These are phyloP conservation scores for Silurus lanzhouensis DNA, from an alignment of 2,797 vertebrate species.

Conservation along the genomic window DNA sequence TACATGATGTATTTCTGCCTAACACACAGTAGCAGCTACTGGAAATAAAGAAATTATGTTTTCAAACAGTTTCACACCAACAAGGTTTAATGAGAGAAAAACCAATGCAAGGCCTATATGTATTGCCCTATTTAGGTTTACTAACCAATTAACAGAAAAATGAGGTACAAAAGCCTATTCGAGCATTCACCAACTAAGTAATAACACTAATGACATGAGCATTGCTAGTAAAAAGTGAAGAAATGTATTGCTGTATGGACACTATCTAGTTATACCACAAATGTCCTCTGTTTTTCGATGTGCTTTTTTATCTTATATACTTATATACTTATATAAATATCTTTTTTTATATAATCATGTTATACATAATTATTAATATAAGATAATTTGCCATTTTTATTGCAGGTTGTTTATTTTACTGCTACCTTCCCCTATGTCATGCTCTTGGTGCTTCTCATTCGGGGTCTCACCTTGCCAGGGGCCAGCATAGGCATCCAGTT, in stretches of 20 bases:
- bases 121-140: background rate
- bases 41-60: background rate
- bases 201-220: background rate
- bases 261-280: background rate
- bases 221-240: background rate
- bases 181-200: background rate
- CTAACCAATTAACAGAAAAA: background rate
- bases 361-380: no score
- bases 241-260: background rate
- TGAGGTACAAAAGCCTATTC: background rate
- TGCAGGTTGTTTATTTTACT: conserved; percentile 95
- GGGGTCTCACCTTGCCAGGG: conserved; percentile 89
- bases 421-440: conserved; percentile 92
- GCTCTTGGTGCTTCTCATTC: conserved; percentile 86
- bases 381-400: background rate
- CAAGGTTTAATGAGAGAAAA: background rate
- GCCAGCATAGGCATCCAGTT: conserved; percentile 87
- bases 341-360: no score
- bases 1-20: background rate
- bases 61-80: background rate
- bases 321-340: no score
- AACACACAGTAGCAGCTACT: background rate
- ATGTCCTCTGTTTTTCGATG: no score
- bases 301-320: no score
- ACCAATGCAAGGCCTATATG: background rate